Evolutionary conservation across 2,888 invertebrate species (phyloP), one percentile per base, ranked within the genome.

Genomic region (Zeuzera pyrina): DNA sequence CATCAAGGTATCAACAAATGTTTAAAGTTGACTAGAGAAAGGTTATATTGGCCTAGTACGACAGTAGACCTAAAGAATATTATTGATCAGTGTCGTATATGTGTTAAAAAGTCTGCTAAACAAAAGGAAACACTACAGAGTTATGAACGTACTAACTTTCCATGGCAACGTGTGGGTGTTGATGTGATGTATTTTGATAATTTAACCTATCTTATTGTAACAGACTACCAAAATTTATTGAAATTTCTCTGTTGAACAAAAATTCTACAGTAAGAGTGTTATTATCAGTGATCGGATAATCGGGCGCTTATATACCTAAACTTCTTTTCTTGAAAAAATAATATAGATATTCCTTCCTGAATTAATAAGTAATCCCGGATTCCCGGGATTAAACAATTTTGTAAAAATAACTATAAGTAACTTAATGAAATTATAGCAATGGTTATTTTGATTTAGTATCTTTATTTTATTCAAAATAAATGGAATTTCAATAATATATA

Each of bases 41-140:
- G 33, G 10, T 32, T 42, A 6, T 42, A 13, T 32, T 42, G 39
- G 42, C 42, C 39, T 6, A 30, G 28, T 12, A 37, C 39, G 8
- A 16, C 25, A 8, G 31, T 34, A 10, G 42, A 42, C 2, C 39
- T 42, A 24, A 23, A 29, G 24, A 31, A 6, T 39, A n/a, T n/a
- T n/a, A n/a, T n/a, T n/a, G n/a, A n/a, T n/a, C n/a, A n/a, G n/a
- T n/a, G n/a, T n/a, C n/a, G 34, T 19, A 12, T 33, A 7, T 38
- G 38, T 22, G 21, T 33, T 14, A 28, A 12, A 1, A n/a, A n/a
- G n/a, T n/a, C 26, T 10, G 31, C 31, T 27, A 39, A 35, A 29
- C 15, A 15, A 29, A 33, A 30, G 19, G 33, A 38, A 38, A 8
- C 38, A 10, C 10, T 38, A 11, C 10, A 35, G 8, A n/a, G 33